phyloP scores from a whole-genome alignment of 2,888 invertebrate species.

The Isoperla grammatica region DNA sequence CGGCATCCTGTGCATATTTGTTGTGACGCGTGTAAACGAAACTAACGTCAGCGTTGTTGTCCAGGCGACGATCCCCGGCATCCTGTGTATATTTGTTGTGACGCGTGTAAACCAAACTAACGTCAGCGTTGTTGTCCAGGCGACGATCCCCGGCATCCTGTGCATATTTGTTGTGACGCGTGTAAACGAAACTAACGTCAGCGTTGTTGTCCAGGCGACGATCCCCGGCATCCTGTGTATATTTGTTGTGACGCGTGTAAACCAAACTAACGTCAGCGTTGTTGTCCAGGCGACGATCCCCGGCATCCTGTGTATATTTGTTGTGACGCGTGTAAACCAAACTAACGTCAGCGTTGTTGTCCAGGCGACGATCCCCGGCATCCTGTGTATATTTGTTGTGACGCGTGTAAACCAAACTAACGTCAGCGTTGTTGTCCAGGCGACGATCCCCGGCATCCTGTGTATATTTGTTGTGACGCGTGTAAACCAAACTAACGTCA shows the following conservation, averaged over 20 bases:
- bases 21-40: too few relatives aligned
- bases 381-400: too few relatives aligned
- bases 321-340: conserved; percentile 54
- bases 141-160: conserved; percentile 67
- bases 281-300: conserved; percentile 66
- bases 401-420: conserved; percentile 54
- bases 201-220: conserved; percentile 62
- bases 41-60: conserved; percentile 25
- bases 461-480: too few relatives aligned
- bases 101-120: too few relatives aligned
- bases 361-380: conserved; percentile 68
- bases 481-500: conserved; percentile 54
- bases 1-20: conserved; percentile 64
- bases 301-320: conserved; percentile 65
- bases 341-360: too few relatives aligned
- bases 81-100: too few relatives aligned
- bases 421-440: too few relatives aligned
- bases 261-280: too few relatives aligned
- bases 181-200: conserved; percentile 54
- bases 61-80: conserved; percentile 68
- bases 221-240: conserved; percentile 68
- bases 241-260: too few relatives aligned
- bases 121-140: conserved; percentile 43
- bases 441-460: conserved; percentile 67
- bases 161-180: too few relatives aligned